Evolutionary conservation across 2,888 invertebrate genomes (phyloP).

Genomic region (Cyaniris semiargus): DNA sequence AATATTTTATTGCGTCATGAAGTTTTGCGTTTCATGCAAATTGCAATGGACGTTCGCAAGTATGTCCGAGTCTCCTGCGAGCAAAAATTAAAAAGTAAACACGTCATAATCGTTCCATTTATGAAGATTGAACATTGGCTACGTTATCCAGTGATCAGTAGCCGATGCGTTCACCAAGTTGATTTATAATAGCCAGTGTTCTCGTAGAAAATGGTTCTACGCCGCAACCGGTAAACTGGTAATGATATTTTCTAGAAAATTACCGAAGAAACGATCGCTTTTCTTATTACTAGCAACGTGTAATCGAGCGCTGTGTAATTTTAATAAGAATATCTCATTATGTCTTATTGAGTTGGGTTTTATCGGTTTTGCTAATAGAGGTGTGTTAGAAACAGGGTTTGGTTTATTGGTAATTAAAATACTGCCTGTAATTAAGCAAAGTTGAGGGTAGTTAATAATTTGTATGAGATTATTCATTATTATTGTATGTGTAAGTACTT

Average conservation of each 20-base stretch:
- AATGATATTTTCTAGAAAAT: constrained; percentile 43
- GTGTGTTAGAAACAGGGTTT: neutral
- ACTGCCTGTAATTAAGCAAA: too few species aligned
- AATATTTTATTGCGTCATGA: too few species aligned
- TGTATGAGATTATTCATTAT: too few species aligned
- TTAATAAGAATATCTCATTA: constrained; percentile 26
- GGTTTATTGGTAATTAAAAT: neutral
- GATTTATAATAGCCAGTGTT: constrained; percentile 44
- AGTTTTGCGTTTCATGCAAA: neutral
- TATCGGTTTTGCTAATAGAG: neutral
- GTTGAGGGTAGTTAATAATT: too few species aligned
- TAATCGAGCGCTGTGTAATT: constrained; percentile 12
- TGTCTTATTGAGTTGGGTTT: constrained; percentile 7
- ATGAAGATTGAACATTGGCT: constrained; percentile 41
- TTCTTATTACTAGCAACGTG: constrained; percentile 35
- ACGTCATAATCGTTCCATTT: constrained; percentile 41
- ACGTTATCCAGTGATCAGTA: constrained; percentile 39
- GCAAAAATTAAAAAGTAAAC: constrained; percentile 12
- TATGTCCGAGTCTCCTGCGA: neutral
- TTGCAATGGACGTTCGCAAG: neutral
- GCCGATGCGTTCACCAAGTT: constrained; percentile 41
- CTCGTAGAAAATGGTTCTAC: constrained; percentile 38
- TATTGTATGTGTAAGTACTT: too few species aligned
- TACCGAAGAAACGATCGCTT: constrained; percentile 40
- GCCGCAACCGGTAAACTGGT: constrained; percentile 38